Base-by-base conservation (phyloP, 2,113 vertebrate genomes). In the Cololabis saira region DNA sequence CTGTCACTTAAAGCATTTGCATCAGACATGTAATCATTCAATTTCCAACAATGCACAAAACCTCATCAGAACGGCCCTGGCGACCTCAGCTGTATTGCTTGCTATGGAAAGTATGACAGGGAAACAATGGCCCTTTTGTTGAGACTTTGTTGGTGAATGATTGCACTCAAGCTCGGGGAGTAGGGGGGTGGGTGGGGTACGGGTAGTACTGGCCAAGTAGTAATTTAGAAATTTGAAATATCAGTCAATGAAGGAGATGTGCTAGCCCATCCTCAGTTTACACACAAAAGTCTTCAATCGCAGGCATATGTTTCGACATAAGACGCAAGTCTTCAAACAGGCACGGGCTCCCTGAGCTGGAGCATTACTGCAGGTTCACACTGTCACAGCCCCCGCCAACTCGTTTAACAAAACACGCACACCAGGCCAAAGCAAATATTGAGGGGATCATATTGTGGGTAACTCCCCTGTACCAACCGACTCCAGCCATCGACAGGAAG, bases 81-180 rank as follows among this genome's bases (percentile, higher is more conserved):
- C 53, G 59, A 58, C 52, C 67, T 59, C 40, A 2, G 12, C 47
- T 50, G 14, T 30, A 55, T 43, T 52, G 43, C 51, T 70, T 67
- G 64, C 65, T 57, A 67, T 61, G 24, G 47, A 55, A 52, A 76
- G 33, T 59, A 37, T 43, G 60, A 66, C 53, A 57, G 24, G 53
- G 78, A 70, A 73, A 87, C 78, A 90, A 83, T 64, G 52, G 54
- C 22, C 24, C 13, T 61, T 80, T 78, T 84, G 81, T 84, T 17
- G 21, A 48, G 33, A 54, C 52, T 66, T n/a, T 24, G 12, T 17
- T 40, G 59, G 41, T 51, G 52, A 84, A 67, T 22, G 1, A 76
- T 16, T 49, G 19, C 52, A 49, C 56, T 45, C 41, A 53, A 52
- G 15, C 19, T 64, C 45, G 14, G 27, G 24, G 41, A 27, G 24